A percentile compares a stretch with the other conserved stretches of the same genome.
Evolutionary conservation across 2,797 vertebrate genomes (phyloP).

Genomic region (Discoglossus pictus): DNA sequence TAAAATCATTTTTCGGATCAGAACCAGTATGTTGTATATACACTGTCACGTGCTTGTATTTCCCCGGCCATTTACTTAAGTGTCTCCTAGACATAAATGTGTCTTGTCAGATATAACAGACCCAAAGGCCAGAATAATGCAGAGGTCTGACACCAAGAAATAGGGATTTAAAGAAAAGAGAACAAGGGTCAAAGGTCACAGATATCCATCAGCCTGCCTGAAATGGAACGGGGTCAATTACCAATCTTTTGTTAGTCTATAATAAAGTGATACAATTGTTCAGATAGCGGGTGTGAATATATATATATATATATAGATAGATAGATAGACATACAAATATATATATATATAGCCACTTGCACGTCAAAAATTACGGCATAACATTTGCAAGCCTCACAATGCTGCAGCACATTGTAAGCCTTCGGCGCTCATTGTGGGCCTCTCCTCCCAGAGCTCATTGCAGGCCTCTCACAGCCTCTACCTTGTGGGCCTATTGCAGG

Average conservation of each 20-base stretch:
- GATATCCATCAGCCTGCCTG: constrained; percentile 27
- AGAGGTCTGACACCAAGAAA: neutral
- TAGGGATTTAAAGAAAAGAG: constrained; percentile 2
- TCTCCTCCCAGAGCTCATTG: too few relatives aligned
- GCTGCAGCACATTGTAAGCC: too few relatives aligned
- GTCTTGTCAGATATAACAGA: constrained; percentile 26
- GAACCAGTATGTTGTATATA: too few relatives aligned
- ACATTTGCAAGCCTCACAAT: too few relatives aligned
- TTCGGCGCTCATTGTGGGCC: too few relatives aligned
- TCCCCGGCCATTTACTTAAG: neutral
- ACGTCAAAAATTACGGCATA: too few relatives aligned
- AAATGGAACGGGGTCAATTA: constrained; percentile 13
- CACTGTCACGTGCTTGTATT: too few relatives aligned
- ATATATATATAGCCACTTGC: neutral
- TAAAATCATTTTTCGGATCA: too few relatives aligned
- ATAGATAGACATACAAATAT: neutral
- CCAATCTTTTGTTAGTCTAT: constrained; percentile 20
- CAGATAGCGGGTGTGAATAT: neutral
- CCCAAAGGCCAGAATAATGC: neutral
- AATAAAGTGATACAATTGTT: constrained; percentile 26
- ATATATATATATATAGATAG: constrained; percentile 9
- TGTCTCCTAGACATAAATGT: neutral
- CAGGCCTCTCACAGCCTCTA: too few relatives aligned
- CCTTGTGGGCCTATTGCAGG: too few relatives aligned
- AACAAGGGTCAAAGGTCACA: constrained; percentile 30